Percentiles rank a stretch among this genome's conserved stretches.
phyloP scores from a whole-genome alignment of 2,113 vertebrate species.

The Datnioides undecimradiatus region DNA sequence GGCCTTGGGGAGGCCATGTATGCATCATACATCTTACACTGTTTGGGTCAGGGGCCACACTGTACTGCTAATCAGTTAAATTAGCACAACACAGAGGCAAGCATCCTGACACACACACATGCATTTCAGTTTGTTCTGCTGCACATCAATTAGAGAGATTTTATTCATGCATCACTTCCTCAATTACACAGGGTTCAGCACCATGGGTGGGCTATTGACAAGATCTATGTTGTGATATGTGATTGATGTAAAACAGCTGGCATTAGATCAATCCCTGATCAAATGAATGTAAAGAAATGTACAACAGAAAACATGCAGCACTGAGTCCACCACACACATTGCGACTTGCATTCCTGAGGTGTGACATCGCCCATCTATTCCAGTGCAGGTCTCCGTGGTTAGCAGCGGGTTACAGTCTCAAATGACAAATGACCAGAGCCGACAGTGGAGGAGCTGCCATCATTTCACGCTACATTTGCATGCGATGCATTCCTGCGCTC shows the following conservation, averaged over 20 bases:
- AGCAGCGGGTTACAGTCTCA: conserved; percentile 38
- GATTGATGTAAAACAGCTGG: conserved; percentile 36
- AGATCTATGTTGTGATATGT: background rate
- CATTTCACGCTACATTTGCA: conserved; percentile 71
- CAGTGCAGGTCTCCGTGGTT: conserved; percentile 21
- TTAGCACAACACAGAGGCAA: conserved; percentile 24
- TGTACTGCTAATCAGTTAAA: conserved; percentile 43
- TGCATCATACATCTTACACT: conserved; percentile 35
- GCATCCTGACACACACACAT: background rate
- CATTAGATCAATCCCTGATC: conserved; percentile 1
- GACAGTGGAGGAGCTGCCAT: conserved; percentile 56
- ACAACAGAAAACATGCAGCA: conserved; percentile 19
- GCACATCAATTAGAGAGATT: conserved; percentile 35
- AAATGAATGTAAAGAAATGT: conserved; percentile 25
- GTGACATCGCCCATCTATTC: conserved; percentile 63
- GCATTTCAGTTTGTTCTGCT: conserved; percentile 24
- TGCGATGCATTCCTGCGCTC: conserved; percentile 63
- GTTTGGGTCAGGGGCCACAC: conserved; percentile 38
- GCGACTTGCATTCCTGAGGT: conserved; percentile 57
- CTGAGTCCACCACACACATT: conserved; percentile 2
- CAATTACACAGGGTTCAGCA: conserved; percentile 24
- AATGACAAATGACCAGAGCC: conserved; percentile 68
- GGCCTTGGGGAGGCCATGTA: conserved; percentile 25
- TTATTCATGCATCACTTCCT: conserved; percentile 36
- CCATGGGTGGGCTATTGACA: conserved; percentile 30